Evolutionary conservation across 2,113 vertebrate genomes (phyloP).

Genomic region (Hemichromis elongatus): DNA sequence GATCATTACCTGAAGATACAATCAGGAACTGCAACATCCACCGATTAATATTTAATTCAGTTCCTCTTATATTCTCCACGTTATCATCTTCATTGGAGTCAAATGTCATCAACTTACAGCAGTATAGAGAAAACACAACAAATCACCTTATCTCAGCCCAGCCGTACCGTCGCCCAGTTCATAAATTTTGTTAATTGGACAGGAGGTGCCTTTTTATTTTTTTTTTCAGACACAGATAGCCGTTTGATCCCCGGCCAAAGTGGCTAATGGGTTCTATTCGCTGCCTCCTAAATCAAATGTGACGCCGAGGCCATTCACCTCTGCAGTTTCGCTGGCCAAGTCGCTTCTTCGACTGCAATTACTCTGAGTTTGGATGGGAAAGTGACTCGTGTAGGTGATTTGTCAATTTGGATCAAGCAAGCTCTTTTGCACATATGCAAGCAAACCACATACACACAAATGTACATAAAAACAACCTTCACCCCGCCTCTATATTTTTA

Average conservation of each 20-base stretch:
- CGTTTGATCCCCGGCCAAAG: conserved; percentile 48
- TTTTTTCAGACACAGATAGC: conserved; percentile 3
- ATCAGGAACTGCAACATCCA: not conserved
- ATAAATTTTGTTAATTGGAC: conserved; percentile 59
- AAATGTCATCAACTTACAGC: not conserved
- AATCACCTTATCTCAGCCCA: conserved; percentile 22
- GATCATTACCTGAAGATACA: not conserved
- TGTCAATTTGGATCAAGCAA: conserved; percentile 3
- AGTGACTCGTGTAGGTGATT: conserved; percentile 7
- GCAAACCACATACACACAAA: not conserved
- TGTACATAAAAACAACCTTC: not conserved
- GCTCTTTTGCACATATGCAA: not conserved
- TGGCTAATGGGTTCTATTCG: conserved; percentile 47
- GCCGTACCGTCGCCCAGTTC: not conserved
- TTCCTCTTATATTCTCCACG: not conserved
- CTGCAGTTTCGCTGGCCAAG: conserved; percentile 72
- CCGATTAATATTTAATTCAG: not conserved
- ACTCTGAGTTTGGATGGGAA: not conserved
- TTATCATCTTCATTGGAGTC: not conserved
- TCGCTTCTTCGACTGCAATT: conserved; percentile 65
- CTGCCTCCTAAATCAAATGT: conserved; percentile 66
- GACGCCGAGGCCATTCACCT: conserved; percentile 67
- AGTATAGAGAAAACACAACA: conserved; percentile 26
- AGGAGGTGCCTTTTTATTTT: not conserved
- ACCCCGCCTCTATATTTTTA: not conserved